Evolutionary conservation across 2,113 vertebrate species (phyloP), one percentile per base, ranked within the genome.

Genomic region (Apteryx mantelli): DNA sequence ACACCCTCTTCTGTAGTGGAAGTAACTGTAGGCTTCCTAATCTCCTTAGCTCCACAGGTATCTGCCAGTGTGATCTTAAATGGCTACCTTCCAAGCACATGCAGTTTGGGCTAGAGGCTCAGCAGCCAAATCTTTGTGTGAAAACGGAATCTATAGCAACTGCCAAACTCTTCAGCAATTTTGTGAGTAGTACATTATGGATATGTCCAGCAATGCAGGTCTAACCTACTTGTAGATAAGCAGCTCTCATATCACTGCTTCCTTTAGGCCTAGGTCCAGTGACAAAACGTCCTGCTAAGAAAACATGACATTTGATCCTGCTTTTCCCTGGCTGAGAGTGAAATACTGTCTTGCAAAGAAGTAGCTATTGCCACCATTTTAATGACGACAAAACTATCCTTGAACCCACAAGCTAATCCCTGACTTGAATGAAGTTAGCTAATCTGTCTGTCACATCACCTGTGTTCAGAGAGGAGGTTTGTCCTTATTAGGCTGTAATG

Each of bases 241-340:
- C 86, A 89, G 65, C 78, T 89, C 74, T 82, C 74, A 60, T 84
- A 46, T 48, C 66, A 34, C 55, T 86, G 75, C 64, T 68, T 71
- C 74, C 21, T 42, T 89, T 25, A 96, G 84, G 81, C 74, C 74
- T 46, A 48, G 75, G 32, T 92, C 77, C 81, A 87, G 30, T 24
- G 40, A 89, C 84, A 97, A 95, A 91, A 82, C 53, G 73, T 73
- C 85, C 86, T 88, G 70, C 66, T 95, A 66, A 85, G 36, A 95
- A 85, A 94, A 78, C 34, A 30, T 21, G 75, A 95, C 50, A 83
- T 66, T 92, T 89, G 65, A 30, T 80, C 66, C 70, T 95, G 65
- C 63, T 87, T 92, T 93, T 78, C 66, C 84, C 13, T n/a, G 66
- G 63, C 74, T n/a, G 9, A 79, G 40, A 52, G 17, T 48, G 56